Evolutionary conservation across 2,797 vertebrate species (phyloP), one percentile per base, ranked within the genome.

Genomic region (Protosalanx chinensis): DNA sequence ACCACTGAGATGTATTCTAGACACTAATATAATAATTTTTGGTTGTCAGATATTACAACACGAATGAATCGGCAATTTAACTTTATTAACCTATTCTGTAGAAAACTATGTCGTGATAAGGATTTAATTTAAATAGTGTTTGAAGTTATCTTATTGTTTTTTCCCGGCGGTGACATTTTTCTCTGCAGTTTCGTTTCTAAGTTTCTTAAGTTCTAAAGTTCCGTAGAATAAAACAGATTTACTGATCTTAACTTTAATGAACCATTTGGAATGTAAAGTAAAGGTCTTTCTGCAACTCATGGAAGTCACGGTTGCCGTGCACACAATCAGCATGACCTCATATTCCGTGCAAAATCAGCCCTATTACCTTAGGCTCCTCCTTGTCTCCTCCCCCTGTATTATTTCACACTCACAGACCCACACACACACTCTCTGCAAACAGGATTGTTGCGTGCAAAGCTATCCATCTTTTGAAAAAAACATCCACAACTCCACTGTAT

Each of bases 391-490:
- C 64, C 6, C 64, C 23, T 37, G 60, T 72, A 32, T 0, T 13
- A 3, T 20, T 20, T 18, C 1, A 58, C 27, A 67, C 65, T 46
- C 51, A 15, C 51, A 75, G 68, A 56, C 75, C 73, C 69, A 74
- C 13, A 56, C 41, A 67, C 18, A 29, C 46, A 35, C 29, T 71
- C 35, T 20, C 71, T n/a, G 33, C 18, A 46, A 73, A 63, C 18
- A 77, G 27, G 65, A 46, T 0, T 3, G 58, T 87, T 2, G 77
- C 80, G 83, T 89, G 88, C 78, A 33, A 87, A 87, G 83, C 20
- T 2, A 20, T 63, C 3, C 46, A 82, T 76, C 81, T 86, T 62
- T 37, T 13, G 75, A 85, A 56, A 68, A 18, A 67, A 53, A 67
- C 64, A 67, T 76, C 81, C 74, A 49, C 67, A 58, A 27, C 30